Evolutionary conservation across 37 sponge, comb jelly and placozoan species (phyloP).

Genomic region (Sycon ciliatum): DNA sequence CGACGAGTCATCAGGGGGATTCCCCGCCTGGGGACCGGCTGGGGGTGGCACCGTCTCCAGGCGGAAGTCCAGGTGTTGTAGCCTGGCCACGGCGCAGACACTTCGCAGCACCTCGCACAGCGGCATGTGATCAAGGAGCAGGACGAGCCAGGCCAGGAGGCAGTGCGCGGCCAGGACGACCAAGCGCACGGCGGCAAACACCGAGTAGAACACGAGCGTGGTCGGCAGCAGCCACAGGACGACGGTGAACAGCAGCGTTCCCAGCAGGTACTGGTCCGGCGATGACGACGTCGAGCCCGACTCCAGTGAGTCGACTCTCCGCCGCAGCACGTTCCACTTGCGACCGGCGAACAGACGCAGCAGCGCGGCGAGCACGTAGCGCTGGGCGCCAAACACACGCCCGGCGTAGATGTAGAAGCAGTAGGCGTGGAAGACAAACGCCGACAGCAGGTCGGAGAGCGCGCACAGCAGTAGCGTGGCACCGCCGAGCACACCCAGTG

Average conservation of each 20-base stretch:
- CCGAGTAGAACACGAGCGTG: conserved; percentile 33
- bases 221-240: conserved; percentile 65
- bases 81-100: too few species aligned
- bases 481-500: too few species aligned
- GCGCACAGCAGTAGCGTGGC: too few species aligned
- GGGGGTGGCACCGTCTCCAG: too few species aligned
- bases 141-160: too few species aligned
- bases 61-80: too few species aligned
- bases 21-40: too few species aligned
- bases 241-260: conserved; percentile 67
- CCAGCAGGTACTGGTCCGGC: conserved; percentile 51
- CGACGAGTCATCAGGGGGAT: too few species aligned
- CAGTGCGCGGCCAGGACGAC: too few species aligned
- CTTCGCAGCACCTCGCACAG: too few species aligned
- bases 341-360: conserved; percentile 57
- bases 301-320: conserved; percentile 58
- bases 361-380: conserved; percentile 47
- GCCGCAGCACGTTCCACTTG: conserved; percentile 59
- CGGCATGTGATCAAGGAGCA: too few species aligned
- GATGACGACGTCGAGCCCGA: conserved; percentile 32
- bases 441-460: conserved; percentile 61
- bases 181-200: conserved; percentile 40
- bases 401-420: conserved; percentile 54
- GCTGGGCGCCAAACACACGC: conserved; percentile 33
- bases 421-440: conserved; percentile 39